These are phyloP conservation scores for Equus quagga DNA, from an alignment of 2,113 vertebrate species.

Conservation along the genomic window DNA sequence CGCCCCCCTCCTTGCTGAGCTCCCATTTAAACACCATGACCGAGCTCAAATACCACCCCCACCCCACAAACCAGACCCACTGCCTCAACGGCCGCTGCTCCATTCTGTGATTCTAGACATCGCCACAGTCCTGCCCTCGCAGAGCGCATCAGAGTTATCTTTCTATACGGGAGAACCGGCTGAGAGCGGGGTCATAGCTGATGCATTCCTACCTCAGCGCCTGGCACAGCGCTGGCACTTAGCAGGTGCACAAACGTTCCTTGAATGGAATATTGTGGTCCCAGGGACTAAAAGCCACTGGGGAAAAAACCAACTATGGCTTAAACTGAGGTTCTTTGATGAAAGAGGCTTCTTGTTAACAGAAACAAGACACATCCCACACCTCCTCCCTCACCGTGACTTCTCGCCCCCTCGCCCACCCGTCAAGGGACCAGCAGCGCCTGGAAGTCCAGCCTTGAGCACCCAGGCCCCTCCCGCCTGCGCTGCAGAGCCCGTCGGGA, in stretches of 20 bases:
- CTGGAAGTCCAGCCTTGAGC: rapidly evolving
- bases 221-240: rapidly evolving
- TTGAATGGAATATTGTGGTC: neutral
- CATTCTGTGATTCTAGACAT: too few species aligned
- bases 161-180: too few species aligned
- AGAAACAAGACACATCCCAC: rapidly evolving
- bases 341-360: rapidly evolving
- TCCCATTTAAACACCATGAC: neutral
- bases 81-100: neutral
- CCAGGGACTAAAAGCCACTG: neutral
- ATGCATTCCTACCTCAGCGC: neutral
- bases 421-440: rapidly evolving
- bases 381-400: rapidly evolving
- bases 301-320: too few species aligned
- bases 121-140: rapidly evolving
- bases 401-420: too few species aligned
- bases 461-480: neutral
- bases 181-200: rapidly evolving
- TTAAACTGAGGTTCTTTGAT: rapidly evolving
- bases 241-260: rapidly evolving
- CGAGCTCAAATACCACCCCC: neutral
- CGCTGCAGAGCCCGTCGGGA: neutral
- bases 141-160: neutral
- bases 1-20: neutral
- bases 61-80: neutral